These are phyloP conservation scores for Euura lappo DNA, from an alignment of 1,140 invertebrate genomes.

Conservation along the genomic window DNA sequence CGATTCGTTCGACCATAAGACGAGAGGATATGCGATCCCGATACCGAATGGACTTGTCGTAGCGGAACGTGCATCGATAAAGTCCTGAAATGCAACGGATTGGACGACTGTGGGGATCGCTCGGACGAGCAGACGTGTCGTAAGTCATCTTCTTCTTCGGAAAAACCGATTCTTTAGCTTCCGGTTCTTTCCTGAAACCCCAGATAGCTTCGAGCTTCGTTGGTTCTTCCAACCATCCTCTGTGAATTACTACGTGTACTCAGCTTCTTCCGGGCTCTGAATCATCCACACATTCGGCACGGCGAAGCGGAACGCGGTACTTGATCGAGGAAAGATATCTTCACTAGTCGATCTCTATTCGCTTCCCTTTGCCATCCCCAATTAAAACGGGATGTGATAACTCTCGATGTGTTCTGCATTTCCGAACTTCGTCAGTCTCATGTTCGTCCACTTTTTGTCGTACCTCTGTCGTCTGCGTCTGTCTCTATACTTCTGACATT, in stretches of 20 bases:
- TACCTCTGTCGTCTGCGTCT: no score
- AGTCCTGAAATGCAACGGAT: constrained; percentile 47
- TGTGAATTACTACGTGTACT: background rate
- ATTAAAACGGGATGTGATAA: no score
- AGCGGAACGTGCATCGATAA: constrained; percentile 50
- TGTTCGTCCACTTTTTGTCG: no score
- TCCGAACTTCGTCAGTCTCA: no score
- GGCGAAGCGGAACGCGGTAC: background rate
- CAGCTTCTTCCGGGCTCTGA: background rate
- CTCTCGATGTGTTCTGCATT: no score
- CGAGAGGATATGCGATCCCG: background rate
- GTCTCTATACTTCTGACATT: no score
- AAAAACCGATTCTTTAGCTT: no score
- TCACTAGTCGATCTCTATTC: no score
- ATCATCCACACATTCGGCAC: background rate
- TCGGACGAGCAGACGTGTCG: constrained; percentile 57
- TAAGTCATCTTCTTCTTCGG: constrained; percentile 39
- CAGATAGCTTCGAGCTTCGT: constrained; percentile 6
- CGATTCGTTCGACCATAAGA: background rate
- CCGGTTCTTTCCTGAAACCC: no score
- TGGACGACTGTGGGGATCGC: constrained; percentile 51
- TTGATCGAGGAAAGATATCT: no score
- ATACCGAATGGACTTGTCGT: constrained; percentile 60
- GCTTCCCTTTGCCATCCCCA: no score
- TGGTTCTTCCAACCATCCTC: constrained; percentile 10